phyloP scores from a whole-genome alignment of 2,888 invertebrate species.

The Pseudeuparius sepicola region DNA sequence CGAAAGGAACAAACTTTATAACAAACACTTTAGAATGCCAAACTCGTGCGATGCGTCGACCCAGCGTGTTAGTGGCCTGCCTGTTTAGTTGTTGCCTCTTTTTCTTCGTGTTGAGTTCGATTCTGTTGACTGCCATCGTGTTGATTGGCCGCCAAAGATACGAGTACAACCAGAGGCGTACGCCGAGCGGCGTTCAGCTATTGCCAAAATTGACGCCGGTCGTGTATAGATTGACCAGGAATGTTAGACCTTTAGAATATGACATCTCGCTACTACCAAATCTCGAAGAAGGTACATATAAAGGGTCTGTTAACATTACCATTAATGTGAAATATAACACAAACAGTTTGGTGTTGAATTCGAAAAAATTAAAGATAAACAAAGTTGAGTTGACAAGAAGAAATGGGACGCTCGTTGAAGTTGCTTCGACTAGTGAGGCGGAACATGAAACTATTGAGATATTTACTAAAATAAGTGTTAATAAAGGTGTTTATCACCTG shows the following conservation, averaged over 20 bases:
- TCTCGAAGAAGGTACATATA: conserved; percentile 47
- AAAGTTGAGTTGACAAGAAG: conserved; percentile 24
- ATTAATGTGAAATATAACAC: conserved; percentile 35
- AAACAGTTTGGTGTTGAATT: conserved; percentile 30
- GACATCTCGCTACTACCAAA: conserved; percentile 54
- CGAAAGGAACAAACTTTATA: too few relatives aligned
- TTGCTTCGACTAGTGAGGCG: conserved; percentile 29
- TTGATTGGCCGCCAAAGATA: conserved; percentile 33
- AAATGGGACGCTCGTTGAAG: conserved; percentile 21
- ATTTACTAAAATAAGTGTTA: conserved; percentile 27
- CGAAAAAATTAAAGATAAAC: conserved; percentile 30
- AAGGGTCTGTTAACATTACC: conserved; percentile 47
- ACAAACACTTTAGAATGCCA: too few relatives aligned
- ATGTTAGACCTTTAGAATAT: conserved; percentile 52
- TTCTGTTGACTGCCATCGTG: conserved; percentile 34
- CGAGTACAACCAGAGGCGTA: background rate
- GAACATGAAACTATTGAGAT: conserved; percentile 30
- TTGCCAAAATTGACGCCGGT: background rate
- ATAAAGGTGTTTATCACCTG: conserved; percentile 45
- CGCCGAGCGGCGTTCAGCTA: background rate
- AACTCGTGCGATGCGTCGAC: too few relatives aligned
- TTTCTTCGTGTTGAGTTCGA: conserved; percentile 33
- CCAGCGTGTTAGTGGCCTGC: conserved; percentile 26
- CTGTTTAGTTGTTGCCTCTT: conserved; percentile 35
- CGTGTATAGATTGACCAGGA: conserved; percentile 47